A percentile compares a stretch with the other conserved stretches of the same genome.
These are phyloP conservation scores for Rotaria macrura DNA, from an alignment of 2,888 invertebrate species.

Conservation along the genomic window DNA sequence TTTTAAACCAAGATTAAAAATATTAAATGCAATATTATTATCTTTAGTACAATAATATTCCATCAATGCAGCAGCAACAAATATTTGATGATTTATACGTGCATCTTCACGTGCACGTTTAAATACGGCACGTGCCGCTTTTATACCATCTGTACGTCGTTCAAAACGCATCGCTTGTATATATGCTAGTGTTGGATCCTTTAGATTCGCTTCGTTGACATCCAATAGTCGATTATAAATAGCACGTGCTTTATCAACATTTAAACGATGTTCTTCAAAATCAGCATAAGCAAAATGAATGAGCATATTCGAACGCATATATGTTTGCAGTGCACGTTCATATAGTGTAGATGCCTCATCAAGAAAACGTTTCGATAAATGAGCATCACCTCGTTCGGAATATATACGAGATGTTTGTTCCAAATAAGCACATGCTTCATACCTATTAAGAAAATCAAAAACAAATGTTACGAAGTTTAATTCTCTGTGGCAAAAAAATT, in stretches of 20 bases:
- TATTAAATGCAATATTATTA: constrained; percentile 84
- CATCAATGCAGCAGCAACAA: constrained; percentile 90
- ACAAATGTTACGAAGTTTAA: neutral
- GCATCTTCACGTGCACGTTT: constrained; percentile 83
- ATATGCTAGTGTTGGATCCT: constrained; percentile 80
- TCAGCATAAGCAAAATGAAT: constrained; percentile 96
- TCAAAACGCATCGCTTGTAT: constrained; percentile 86
- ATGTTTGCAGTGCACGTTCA: constrained; percentile 78
- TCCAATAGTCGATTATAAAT: constrained; percentile 84
- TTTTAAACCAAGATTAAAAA: constrained; percentile 91
- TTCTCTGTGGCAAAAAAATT: neutral
- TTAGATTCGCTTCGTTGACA: constrained; percentile 60
- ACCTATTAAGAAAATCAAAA: constrained; percentile 31
- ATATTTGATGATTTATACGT: constrained; percentile 74
- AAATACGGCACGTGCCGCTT: constrained; percentile 83
- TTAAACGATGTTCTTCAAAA: constrained; percentile 88
- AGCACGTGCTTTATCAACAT: constrained; percentile 87
- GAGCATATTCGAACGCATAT: constrained; percentile 78
- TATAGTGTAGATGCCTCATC: constrained; percentile 89
- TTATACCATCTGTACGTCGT: constrained; percentile 88
- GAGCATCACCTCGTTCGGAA: constrained; percentile 69
- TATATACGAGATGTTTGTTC: constrained; percentile 85
- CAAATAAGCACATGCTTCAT: constrained; percentile 85
- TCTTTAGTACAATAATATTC: constrained; percentile 95
- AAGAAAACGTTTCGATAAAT: constrained; percentile 63